Conservation (phyloP, 2,113 vertebrate species). For the Nothoprocta pentlandii region DNA sequence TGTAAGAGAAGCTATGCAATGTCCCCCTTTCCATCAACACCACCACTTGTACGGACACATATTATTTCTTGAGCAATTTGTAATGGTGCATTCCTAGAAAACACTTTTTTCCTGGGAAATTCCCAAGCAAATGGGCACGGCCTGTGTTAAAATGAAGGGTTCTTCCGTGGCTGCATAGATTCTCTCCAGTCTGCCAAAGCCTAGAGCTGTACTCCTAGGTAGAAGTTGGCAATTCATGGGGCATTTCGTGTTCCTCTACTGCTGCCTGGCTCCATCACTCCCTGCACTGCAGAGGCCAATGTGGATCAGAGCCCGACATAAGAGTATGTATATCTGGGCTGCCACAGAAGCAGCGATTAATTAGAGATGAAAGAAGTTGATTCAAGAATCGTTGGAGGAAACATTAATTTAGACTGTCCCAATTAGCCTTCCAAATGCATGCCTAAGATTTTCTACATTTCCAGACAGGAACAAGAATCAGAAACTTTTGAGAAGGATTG, state of each 20-base stretch:
- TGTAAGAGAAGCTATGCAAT: neutral
- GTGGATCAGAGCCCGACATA: constrained; percentile 39
- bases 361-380: constrained; percentile 32
- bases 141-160: neutral
- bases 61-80: neutral
- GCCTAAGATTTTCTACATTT: neutral
- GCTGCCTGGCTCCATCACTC: constrained; percentile 2
- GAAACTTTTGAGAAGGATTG: constrained; percentile 1
- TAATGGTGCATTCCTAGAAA: neutral
- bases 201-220: neutral
- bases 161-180: neutral
- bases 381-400: constrained; percentile 37
- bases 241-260: constrained; percentile 3
- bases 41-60: neutral
- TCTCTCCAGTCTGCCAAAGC: constrained; percentile 5
- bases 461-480: neutral
- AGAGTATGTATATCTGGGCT: constrained; percentile 26
- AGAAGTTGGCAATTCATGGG: neutral
- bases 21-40: neutral
- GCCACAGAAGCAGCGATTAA: constrained; percentile 43
- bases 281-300: neutral
- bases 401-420: neutral
- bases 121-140: neutral
- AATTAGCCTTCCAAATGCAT: neutral
- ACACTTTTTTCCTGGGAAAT: neutral